Conservation (phyloP, 2,888 invertebrate species). For the Meandrusa payeni region DNA sequence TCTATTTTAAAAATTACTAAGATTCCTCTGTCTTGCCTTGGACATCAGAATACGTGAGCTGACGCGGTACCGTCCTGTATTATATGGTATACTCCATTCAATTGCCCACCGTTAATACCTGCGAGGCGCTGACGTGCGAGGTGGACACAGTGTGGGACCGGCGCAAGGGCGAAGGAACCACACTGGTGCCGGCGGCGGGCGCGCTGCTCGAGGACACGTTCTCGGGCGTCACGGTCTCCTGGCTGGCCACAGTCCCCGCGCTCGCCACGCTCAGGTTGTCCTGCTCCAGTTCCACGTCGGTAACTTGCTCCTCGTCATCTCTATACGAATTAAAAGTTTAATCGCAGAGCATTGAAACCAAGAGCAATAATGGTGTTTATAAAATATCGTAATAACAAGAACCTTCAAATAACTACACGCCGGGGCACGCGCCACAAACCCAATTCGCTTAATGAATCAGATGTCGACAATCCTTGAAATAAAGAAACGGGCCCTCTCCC, state of each 20-base stretch:
- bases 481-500: constrained; percentile 4
- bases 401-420: no score
- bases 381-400: no score
- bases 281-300: constrained; percentile 50
- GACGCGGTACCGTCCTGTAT: no score
- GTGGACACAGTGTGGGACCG: constrained; percentile 66
- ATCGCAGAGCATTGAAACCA: no score
- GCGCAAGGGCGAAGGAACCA: constrained; percentile 52
- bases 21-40: no score
- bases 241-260: constrained; percentile 52
- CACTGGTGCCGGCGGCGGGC: constrained; percentile 44
- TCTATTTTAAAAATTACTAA: no score
- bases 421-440: neutral
- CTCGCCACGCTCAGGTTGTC: constrained; percentile 54
- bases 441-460: constrained; percentile 2
- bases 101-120: no score
- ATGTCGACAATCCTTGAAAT: neutral
- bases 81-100: no score
- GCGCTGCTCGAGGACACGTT: constrained; percentile 64
- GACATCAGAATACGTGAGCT: no score
- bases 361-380: no score
- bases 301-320: constrained; percentile 52
- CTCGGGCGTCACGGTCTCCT: constrained; percentile 65
- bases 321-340: constrained; percentile 28
- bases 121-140: constrained; percentile 42